Conservation (phyloP, 2,113 vertebrate species). For the Hiodon tergisus region DNA sequence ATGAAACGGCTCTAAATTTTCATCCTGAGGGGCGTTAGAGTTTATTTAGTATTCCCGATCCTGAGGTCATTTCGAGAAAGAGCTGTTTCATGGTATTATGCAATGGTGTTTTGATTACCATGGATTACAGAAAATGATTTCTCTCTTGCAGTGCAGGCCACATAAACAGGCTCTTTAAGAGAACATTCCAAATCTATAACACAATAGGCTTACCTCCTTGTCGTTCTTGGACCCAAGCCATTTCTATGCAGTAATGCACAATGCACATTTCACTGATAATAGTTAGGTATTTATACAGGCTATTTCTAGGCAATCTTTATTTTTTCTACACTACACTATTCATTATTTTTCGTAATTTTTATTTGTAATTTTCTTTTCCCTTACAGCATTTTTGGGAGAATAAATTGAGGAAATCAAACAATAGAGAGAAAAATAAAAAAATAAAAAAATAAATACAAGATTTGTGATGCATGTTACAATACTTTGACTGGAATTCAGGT, state of each 20-base stretch:
- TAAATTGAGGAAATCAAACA: too few relatives aligned
- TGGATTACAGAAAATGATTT: conserved; percentile 26
- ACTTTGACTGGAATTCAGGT: too few relatives aligned
- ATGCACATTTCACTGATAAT: background rate
- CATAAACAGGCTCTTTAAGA: conserved; percentile 3
- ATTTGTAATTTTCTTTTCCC: too few relatives aligned
- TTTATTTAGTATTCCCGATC: conserved; percentile 11
- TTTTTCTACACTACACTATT: too few relatives aligned
- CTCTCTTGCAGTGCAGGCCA: conserved; percentile 15
- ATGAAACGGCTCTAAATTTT: background rate
- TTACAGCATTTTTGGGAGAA: too few relatives aligned
- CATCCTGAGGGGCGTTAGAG: background rate
- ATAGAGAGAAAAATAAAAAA: too few relatives aligned
- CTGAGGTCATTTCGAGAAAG: background rate
- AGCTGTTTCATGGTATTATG: conserved; percentile 22
- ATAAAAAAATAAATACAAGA: too few relatives aligned
- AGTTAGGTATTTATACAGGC: too few relatives aligned
- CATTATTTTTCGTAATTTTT: too few relatives aligned
- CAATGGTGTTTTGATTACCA: conserved; percentile 25
- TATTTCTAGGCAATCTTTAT: too few relatives aligned
- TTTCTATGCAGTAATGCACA: background rate
- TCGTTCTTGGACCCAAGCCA: background rate
- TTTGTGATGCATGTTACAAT: too few relatives aligned
- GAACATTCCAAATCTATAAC: background rate
- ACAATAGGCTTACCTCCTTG: conserved; percentile 17